Evolutionary conservation across 92 coral and sea anemone species (phyloP).

Genomic region (Phenganax stokvisi): DNA sequence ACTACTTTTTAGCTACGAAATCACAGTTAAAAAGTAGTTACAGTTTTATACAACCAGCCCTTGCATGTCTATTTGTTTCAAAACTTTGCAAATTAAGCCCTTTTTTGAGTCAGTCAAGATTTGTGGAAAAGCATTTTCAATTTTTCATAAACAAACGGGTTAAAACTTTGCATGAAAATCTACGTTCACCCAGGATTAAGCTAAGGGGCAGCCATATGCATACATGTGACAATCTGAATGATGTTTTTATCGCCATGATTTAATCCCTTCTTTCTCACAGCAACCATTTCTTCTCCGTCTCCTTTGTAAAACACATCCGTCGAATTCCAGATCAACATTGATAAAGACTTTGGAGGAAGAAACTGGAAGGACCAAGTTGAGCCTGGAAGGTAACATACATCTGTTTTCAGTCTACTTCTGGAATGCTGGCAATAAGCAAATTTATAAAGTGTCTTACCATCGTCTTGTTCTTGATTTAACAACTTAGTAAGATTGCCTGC

Average conservation of each 20-base stretch:
- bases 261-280: neutral
- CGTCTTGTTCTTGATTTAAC: constrained; percentile 1
- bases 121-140: no score
- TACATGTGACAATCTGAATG: constrained; percentile 26
- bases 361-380: constrained; percentile 36
- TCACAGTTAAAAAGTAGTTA: neutral
- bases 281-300: neutral
- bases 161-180: no score
- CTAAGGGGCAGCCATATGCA: no score
- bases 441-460: neutral
- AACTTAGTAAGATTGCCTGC: constrained; percentile 1
- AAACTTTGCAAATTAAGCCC: no score
- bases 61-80: no score
- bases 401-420: neutral
- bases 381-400: neutral
- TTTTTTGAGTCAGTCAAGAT: no score
- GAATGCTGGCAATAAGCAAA: neutral
- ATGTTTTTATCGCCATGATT: neutral
- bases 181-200: no score
- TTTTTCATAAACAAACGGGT: no score
- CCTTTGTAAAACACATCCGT: constrained; percentile 31
- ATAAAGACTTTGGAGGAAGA: constrained; percentile 28
- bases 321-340: constrained; percentile 31
- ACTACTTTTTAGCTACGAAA: neutral
- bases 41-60: no score